Conservation (phyloP, 1,140 invertebrate species). For the Heterodera schachtii region DNA sequence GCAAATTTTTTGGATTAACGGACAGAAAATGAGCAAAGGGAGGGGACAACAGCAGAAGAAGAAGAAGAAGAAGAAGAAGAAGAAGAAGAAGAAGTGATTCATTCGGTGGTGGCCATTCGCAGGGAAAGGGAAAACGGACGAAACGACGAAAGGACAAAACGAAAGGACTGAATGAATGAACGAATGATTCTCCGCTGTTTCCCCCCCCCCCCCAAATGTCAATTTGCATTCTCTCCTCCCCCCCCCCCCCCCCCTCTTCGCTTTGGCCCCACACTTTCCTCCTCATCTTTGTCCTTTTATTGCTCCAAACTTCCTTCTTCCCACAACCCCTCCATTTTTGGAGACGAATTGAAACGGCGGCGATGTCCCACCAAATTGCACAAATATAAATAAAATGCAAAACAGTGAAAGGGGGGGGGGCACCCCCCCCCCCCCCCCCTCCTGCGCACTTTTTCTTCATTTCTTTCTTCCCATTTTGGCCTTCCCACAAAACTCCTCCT, state of each 20-base stretch:
- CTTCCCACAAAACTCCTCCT: not conserved
- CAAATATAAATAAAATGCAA: not conserved
- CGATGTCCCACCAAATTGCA: not conserved
- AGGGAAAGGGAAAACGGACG: not conserved
- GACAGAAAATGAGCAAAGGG: not conserved
- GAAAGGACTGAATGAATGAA: too few relatives aligned
- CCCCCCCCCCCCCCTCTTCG: not conserved
- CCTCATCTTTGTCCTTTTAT: not conserved
- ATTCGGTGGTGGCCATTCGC: not conserved
- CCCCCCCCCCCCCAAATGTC: too few relatives aligned
- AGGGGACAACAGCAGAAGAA: not conserved
- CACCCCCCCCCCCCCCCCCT: not conserved
- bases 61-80: too few relatives aligned
- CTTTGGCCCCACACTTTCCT: not conserved
- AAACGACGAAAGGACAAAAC: too few relatives aligned
- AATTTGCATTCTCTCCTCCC: not conserved
- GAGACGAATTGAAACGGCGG: not conserved
- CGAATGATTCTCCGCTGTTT: too few relatives aligned
- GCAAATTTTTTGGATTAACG: not conserved
- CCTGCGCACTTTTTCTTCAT: not conserved
- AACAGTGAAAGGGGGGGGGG: not conserved
- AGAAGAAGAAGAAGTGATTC: not conserved
- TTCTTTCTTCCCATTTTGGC: not conserved
- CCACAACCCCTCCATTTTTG: not conserved
- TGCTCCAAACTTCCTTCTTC: not conserved